Percentiles rank a stretch among this genome's conserved stretches.
Evolutionary conservation across 2,797 vertebrate species (phyloP).

Genomic region (Falco cherrug): DNA sequence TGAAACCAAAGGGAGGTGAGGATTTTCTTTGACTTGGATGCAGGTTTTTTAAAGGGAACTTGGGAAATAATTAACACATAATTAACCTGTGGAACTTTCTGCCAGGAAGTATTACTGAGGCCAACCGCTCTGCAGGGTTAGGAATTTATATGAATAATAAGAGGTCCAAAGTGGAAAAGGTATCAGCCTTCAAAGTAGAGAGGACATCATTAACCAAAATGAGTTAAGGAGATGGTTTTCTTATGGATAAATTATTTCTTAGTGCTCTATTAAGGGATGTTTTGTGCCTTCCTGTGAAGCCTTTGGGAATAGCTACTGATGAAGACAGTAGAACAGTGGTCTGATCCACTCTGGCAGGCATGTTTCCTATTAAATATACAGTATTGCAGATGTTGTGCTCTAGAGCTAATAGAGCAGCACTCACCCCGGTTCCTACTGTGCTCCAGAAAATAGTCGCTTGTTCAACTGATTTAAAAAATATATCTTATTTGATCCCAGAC

Average conservation of each 20-base stretch:
- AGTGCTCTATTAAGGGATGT: neutral
- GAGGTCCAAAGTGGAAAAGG: constrained; percentile 48
- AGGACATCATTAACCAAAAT: constrained; percentile 35
- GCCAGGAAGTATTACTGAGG: constrained; percentile 64
- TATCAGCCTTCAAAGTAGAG: constrained; percentile 41
- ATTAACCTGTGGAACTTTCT: constrained; percentile 69
- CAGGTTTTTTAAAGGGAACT: constrained; percentile 59
- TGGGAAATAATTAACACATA: constrained; percentile 72
- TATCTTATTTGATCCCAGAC: neutral
- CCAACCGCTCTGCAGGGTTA: constrained; percentile 36
- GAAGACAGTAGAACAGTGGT: constrained; percentile 1
- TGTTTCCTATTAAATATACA: constrained; percentile 22
- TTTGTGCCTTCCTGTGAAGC: neutral
- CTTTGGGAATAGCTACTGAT: neutral
- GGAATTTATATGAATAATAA: constrained; percentile 58
- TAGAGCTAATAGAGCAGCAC: neutral
- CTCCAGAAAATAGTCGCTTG: constrained; percentile 5
- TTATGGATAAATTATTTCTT: constrained; percentile 24
- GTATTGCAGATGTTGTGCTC: neutral
- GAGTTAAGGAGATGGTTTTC: constrained; percentile 21
- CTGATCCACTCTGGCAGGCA: neutral
- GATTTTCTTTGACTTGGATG: constrained; percentile 55
- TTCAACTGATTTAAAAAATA: neutral
- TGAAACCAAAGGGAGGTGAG: constrained; percentile 46
- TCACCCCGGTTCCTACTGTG: neutral